Evolutionary conservation across 2,888 invertebrate genomes (phyloP).

Genomic region (Ophion slaviceki): DNA sequence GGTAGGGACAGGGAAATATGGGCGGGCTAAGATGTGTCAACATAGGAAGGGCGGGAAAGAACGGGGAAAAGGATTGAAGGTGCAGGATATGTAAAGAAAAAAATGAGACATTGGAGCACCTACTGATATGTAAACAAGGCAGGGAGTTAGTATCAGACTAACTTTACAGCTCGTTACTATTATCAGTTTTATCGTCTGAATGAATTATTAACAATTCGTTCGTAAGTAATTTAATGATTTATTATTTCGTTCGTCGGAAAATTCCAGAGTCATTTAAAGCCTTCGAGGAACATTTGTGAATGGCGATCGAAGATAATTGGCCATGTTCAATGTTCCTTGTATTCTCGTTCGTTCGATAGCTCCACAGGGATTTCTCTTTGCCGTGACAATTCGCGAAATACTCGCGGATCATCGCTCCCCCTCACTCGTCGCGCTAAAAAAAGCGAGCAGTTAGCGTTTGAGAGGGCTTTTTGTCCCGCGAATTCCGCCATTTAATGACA

Average conservation of each 20-base stretch:
- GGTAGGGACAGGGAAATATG: too few relatives aligned
- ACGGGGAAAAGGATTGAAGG: too few relatives aligned
- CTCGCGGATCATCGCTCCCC: slow-evolving; percentile 32
- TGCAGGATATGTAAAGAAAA: too few relatives aligned
- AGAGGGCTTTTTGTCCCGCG: slow-evolving; percentile 34
- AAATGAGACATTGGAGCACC: too few relatives aligned
- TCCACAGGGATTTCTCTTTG: slow-evolving; percentile 19
- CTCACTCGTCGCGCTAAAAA: slow-evolving; percentile 13
- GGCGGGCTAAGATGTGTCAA: too few relatives aligned
- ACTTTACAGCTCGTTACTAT: not conserved
- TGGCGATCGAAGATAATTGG: slow-evolving; percentile 57
- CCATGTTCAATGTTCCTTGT: slow-evolving; percentile 13
- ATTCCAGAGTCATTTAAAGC: slow-evolving; percentile 13
- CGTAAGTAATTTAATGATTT: not conserved
- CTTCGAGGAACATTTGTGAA: not conserved
- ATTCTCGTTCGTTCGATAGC: slow-evolving; percentile 26
- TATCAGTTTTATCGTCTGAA: not conserved
- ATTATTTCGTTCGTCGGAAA: not conserved
- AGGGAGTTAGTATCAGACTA: too few relatives aligned
- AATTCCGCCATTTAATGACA: slow-evolving; percentile 33
- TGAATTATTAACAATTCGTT: not conserved
- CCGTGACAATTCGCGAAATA: slow-evolving; percentile 21
- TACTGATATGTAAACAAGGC: too few relatives aligned
- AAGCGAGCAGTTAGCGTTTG: slow-evolving; percentile 38
- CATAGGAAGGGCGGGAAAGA: too few relatives aligned